Evolutionary conservation across 2,113 vertebrate species (phyloP).

Genomic region (Felis catus): DNA sequence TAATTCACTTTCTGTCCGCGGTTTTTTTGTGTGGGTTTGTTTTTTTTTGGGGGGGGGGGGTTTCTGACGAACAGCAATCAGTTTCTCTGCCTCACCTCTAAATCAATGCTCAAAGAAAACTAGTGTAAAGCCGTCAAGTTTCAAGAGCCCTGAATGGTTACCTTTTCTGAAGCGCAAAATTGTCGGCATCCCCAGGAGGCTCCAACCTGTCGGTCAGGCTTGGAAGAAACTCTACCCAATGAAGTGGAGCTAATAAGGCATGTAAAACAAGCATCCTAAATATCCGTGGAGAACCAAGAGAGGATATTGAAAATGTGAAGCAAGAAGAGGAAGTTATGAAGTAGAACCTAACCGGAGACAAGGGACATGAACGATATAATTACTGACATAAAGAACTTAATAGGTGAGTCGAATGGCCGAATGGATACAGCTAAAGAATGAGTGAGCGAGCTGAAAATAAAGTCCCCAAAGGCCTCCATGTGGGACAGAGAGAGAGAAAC

Average conservation of each 20-base stretch:
- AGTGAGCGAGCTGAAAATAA: neutral
- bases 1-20: neutral
- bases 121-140: neutral
- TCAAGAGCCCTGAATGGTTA: neutral
- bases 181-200: neutral
- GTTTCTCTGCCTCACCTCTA: neutral
- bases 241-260: neutral
- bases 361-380: neutral
- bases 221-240: neutral
- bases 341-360: neutral
- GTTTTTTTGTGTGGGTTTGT: neutral
- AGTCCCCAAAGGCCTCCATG: neutral
- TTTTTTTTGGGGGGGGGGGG: neutral
- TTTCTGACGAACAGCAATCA: neutral
- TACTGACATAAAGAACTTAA: neutral
- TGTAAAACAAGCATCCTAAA: neutral
- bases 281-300: neutral
- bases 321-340: neutral
- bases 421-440: neutral
- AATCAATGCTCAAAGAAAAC: neutral
- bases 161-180: neutral
- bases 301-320: neutral
- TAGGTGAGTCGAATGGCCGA: neutral
- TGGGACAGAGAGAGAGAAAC: neutral
- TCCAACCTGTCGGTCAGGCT: neutral